Evolutionary conservation across 2,888 invertebrate species (phyloP), one percentile per base, ranked within the genome.

Genomic region (Cybosia mesomella): DNA sequence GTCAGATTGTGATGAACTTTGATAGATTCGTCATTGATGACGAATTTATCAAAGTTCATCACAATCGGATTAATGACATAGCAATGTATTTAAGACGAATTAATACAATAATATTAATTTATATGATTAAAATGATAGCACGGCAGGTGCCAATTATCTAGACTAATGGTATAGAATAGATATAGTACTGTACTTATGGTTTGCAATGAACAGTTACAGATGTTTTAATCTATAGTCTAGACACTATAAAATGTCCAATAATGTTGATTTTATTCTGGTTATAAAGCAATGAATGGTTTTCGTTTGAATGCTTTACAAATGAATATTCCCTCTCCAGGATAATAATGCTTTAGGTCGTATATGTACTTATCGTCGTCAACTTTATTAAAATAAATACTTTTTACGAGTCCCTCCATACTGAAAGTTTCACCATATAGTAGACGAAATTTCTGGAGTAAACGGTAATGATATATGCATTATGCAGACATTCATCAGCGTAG

Each of bases 401-500:
- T 68, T 67, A 62, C 64, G 28, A 66, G 34, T 36, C 28, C 60
- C 53, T 62, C 15, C 60, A 54, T 64, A 22, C 63, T 43, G 22
- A 43, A 72, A 68, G 49, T 62, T 67, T 28, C 39, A 58, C 58
- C 49, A 54, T 64, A 68, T 70, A 77, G 39, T 71, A 69, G 70
- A 53, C 69, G 68, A 34, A 64, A 65, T 58, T 63, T 66, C 69
- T 65, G 58, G 67, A 54, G 57, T 67, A 58, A 77, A 43, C 55
- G 64, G 64, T 68, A 70, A 58, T 75, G 68, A 58, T 69, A 64
- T 65, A 67, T 79, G 71, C 70, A 80, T 75, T 80, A 79, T 79
- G 79, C 73, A 79, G 49, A 73, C 73, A 72, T 80, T 79, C 81
- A 79, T 79, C 79, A 75, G 32, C 21, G 61, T 39, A 18, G 24